Conservation (phyloP, 2,797 vertebrate genomes). For the Micrastur ruficollis region DNA sequence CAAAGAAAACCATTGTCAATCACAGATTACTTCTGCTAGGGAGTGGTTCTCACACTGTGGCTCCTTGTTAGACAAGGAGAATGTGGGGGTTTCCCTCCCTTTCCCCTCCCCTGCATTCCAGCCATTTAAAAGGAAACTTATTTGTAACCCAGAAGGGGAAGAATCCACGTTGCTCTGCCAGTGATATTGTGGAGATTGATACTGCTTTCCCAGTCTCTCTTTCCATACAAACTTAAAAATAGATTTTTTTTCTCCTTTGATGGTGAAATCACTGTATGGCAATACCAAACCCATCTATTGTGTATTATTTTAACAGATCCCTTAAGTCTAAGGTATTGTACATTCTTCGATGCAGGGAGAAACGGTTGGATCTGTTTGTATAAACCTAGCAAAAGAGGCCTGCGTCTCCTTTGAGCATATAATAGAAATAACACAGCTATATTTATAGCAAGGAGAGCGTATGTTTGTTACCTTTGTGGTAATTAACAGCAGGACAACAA, state of each 20-base stretch:
- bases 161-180: neutral
- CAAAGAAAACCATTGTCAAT: constrained; percentile 27
- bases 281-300: neutral
- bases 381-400: neutral
- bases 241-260: neutral
- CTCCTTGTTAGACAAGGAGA: constrained; percentile 25
- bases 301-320: constrained; percentile 3
- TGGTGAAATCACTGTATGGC: neutral
- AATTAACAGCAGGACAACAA: constrained; percentile 17
- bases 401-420: neutral
- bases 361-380: neutral
- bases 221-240: neutral
- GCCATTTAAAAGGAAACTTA: constrained; percentile 12
- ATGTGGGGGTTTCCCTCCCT: constrained; percentile 9
- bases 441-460: neutral
- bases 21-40: neutral
- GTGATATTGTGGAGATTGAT: neutral
- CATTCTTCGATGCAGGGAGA: neutral
- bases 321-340: neutral
- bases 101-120: constrained; percentile 36
- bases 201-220: neutral
- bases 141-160: constrained; percentile 17
- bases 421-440: neutral
- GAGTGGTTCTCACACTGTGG: constrained; percentile 30
- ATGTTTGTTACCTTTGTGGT: neutral